A percentile compares a stretch with the other conserved stretches of the same genome.
These are phyloP conservation scores for Panonychus citri DNA, from an alignment of 1,140 invertebrate species.

Conservation along the genomic window DNA sequence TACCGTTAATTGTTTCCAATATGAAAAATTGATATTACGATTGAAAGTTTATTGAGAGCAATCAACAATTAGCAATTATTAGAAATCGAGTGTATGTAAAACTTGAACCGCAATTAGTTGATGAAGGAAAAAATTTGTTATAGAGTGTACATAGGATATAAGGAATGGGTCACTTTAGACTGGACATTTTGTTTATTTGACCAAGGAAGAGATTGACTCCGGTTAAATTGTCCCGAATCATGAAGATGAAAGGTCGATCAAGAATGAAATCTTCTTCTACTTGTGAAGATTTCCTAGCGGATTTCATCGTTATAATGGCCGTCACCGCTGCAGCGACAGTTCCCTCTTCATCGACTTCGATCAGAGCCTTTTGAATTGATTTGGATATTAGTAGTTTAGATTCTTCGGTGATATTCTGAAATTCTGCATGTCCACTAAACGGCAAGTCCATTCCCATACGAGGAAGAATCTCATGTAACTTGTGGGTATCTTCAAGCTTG, in stretches of 20 bases:
- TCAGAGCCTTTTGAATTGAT: constrained; percentile 17
- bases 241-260: constrained; percentile 44
- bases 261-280: constrained; percentile 32
- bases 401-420: constrained; percentile 29
- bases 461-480: constrained; percentile 34
- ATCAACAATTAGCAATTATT: no score
- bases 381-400: neutral
- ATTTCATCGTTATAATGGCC: constrained; percentile 18
- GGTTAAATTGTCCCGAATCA: constrained; percentile 34
- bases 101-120: no score
- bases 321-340: constrained; percentile 27
- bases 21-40: no score
- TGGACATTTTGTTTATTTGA: constrained; percentile 3
- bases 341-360: constrained; percentile 25
- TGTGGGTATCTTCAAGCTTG: constrained; percentile 39
- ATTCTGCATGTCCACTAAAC: constrained; percentile 30
- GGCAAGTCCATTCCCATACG: constrained; percentile 41
- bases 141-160: no score
- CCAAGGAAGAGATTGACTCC: constrained; percentile 40
- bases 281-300: neutral
- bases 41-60: no score
- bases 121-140: no score
- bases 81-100: no score
- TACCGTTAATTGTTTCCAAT: no score
- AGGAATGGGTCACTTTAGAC: no score